Evolutionary conservation across 1,140 invertebrate genomes (phyloP).

Genomic region (Bemisia tabaci): DNA sequence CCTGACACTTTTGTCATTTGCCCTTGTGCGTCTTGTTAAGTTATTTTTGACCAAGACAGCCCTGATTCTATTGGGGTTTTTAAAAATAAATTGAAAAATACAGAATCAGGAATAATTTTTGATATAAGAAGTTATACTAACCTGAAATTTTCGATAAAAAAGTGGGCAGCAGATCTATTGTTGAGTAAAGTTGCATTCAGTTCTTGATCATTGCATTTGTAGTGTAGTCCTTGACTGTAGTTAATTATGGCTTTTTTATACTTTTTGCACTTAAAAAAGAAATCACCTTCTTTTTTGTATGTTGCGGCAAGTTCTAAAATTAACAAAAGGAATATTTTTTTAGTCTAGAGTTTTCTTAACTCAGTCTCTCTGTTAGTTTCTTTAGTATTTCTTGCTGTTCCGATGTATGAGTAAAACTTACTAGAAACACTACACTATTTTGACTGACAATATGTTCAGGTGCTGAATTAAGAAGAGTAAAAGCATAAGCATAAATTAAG

Average conservation of each 20-base stretch:
- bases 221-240: slow-evolving; percentile 80
- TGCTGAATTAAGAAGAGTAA: no score
- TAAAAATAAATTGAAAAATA: background rate
- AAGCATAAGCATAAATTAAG: no score
- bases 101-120: background rate
- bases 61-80: no score
- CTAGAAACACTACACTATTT: no score
- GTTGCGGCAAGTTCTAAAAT: slow-evolving; percentile 62
- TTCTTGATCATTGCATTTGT: slow-evolving; percentile 54
- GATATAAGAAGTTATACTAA: slow-evolving; percentile 25
- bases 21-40: no score
- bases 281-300: slow-evolving; percentile 95
- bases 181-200: slow-evolving; percentile 75
- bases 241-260: slow-evolving; percentile 74
- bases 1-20: no score
- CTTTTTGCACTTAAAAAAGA: slow-evolving; percentile 90
- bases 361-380: no score
- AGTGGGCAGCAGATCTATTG: slow-evolving; percentile 82
- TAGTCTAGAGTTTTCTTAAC: no score
- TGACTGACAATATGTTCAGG: no score
- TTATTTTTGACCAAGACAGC: no score
- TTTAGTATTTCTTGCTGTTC: no score
- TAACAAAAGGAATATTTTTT: slow-evolving; percentile 15
- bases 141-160: slow-evolving; percentile 70
- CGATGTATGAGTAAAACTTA: no score